Base-by-base conservation (phyloP, 2,113 vertebrate species). In the Galemys pyrenaicus region DNA sequence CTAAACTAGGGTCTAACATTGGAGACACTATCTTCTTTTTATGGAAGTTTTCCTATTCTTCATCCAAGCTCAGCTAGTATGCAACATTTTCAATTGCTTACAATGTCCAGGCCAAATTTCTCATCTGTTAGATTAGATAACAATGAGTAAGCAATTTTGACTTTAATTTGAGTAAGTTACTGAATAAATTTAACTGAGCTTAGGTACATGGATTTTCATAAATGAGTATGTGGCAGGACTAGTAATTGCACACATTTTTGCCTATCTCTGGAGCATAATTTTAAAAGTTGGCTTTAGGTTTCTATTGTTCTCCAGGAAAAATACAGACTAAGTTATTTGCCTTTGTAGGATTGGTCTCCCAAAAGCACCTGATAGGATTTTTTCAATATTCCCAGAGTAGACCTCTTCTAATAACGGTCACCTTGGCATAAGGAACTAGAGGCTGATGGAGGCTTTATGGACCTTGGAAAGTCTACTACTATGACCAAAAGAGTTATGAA, bases 31-130 rank as follows among this genome's bases (percentile, higher is more conserved):
- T 49, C 28, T 16, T 93, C 10, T 58, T 79, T 12, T 46, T 44
- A 2, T 10, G 73, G 17, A 35, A 3, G 3, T 65, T 32, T 70
- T 2, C 41, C n/a, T 7, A 11, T 3, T n/a, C 0, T 4, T 28
- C 5, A 73, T 1, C 58, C 60, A 4, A 3, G 3, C 11, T 49
- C 10, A 17, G 20, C 15, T 89, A 49, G 41, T 9, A 9, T 11
- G 6, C 2, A 9, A 49, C 5, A 5, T 54, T 71, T 68, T 49
- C 58, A 62, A 79, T 28, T 17, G 22, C 35, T 28, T 62, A 9
- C 30, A 35, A 41, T 30, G 5, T 37, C 19, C n/a, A 79, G 64
- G 11, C 9, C 32, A 30, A 35, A 70, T 56, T 85, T 19, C 19
- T 88, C n/a, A 77, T 35, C 9, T 60, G 15, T 68, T 90, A 73